phyloP scores from a whole-genome alignment of 2,113 vertebrate species.

The Chlorocebus sabaeus region DNA sequence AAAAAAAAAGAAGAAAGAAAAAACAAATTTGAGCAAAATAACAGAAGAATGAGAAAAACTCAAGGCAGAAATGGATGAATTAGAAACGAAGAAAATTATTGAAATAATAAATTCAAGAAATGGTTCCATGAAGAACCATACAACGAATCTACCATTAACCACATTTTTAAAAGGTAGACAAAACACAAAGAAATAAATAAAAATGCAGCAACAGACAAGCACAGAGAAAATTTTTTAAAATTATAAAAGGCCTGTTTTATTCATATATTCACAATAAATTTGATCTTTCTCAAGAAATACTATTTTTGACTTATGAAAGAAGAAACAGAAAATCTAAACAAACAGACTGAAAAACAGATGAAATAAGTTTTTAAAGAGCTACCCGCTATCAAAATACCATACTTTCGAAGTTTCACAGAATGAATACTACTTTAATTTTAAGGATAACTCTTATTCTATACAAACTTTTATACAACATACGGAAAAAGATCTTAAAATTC shows the following conservation, averaged over 20 bases:
- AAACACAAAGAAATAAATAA: neutral
- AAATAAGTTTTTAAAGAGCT: neutral
- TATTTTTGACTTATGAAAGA: neutral
- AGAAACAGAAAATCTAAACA: neutral
- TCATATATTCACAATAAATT: neutral
- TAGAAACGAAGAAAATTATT: neutral
- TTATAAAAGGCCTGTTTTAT: neutral
- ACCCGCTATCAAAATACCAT: neutral
- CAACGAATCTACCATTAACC: neutral
- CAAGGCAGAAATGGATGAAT: slow-evolving; percentile 4
- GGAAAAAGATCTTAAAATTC: neutral
- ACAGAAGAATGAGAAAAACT: neutral
- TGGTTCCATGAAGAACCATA: neutral
- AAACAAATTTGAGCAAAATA: neutral
- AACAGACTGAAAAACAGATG: neutral
- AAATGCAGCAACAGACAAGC: slow-evolving; percentile 31
- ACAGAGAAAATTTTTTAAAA: neutral
- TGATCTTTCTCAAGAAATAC: neutral
- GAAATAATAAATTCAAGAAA: slow-evolving; percentile 22
- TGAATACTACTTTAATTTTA: neutral
- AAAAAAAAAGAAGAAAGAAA: neutral
- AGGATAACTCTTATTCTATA: neutral
- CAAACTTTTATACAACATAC: neutral
- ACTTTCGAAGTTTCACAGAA: neutral
- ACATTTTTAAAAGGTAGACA: neutral